Conservation (phyloP, 2,888 invertebrate genomes). For the Apotomis betuletana region DNA sequence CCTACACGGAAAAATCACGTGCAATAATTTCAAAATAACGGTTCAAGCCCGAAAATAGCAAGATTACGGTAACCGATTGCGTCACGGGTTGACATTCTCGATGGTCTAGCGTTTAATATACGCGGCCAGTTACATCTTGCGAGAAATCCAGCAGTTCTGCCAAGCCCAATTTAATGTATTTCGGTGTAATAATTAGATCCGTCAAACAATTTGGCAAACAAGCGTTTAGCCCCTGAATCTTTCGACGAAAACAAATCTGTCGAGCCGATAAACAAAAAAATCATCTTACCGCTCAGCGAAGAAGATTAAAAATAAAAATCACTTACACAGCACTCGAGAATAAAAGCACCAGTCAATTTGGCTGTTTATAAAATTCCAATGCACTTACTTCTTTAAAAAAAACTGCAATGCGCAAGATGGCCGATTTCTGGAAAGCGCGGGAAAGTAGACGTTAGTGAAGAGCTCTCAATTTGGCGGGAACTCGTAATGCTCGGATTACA, state of each 20-base stretch:
- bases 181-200: constrained; percentile 66
- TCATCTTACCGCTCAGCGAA: constrained; percentile 11
- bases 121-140: constrained; percentile 58
- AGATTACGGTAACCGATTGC: constrained; percentile 68
- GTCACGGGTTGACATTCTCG: constrained; percentile 71
- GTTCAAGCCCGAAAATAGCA: constrained; percentile 69
- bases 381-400: constrained; percentile 71
- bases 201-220: constrained; percentile 56
- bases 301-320: constrained; percentile 35
- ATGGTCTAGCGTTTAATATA: constrained; percentile 64
- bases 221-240: constrained; percentile 30
- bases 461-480: constrained; percentile 50
- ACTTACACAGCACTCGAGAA: constrained; percentile 54
- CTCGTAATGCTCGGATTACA: constrained; percentile 47
- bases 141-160: constrained; percentile 66
- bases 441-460: constrained; percentile 52
- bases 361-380: constrained; percentile 55
- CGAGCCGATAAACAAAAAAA: constrained; percentile 15
- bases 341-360: constrained; percentile 49
- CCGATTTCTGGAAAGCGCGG: constrained; percentile 63
- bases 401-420: constrained; percentile 59
- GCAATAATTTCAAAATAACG: constrained; percentile 64
- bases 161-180: constrained; percentile 72
- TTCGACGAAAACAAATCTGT: constrained; percentile 7
- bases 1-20: constrained; percentile 54